Percentiles rank a stretch among this genome's conserved stretches.
phyloP scores from a whole-genome alignment of 1,140 invertebrate genomes.

The Brachionus asplanchnoidis region DNA sequence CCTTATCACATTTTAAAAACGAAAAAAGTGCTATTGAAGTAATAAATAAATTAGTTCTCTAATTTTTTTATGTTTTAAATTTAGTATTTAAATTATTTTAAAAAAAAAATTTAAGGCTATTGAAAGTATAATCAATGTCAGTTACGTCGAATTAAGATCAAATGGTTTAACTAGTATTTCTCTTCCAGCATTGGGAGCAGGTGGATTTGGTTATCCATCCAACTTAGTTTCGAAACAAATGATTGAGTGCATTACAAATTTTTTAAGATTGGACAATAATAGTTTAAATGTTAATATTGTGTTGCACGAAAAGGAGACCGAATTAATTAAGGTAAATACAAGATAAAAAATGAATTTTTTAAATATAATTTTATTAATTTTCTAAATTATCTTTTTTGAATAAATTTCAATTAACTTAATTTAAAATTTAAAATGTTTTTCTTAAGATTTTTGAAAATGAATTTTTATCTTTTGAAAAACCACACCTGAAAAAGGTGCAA shows the following conservation, averaged over 20 bases:
- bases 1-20: neutral
- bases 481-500: neutral
- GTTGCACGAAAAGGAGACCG: neutral
- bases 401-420: too few species aligned
- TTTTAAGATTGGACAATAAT: neutral
- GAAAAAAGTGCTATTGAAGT: neutral
- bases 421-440: neutral
- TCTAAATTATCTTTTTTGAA: neutral
- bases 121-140: neutral
- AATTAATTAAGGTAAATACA: neutral
- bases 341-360: neutral
- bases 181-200: neutral
- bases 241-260: neutral
- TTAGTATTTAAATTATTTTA: too few species aligned
- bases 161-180: neutral
- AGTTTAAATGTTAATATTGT: neutral
- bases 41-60: neutral
- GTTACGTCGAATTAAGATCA: neutral
- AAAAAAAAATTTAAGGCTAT: neutral
- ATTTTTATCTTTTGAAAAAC: neutral
- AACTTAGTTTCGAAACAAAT: neutral
- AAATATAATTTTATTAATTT: neutral
- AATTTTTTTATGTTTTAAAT: neutral
- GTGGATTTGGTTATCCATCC: neutral
- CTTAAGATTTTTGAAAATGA: neutral